Evolutionary conservation across 2,797 vertebrate species (phyloP), one percentile per base, ranked within the genome.

Genomic region (Crypturellus tataupa): DNA sequence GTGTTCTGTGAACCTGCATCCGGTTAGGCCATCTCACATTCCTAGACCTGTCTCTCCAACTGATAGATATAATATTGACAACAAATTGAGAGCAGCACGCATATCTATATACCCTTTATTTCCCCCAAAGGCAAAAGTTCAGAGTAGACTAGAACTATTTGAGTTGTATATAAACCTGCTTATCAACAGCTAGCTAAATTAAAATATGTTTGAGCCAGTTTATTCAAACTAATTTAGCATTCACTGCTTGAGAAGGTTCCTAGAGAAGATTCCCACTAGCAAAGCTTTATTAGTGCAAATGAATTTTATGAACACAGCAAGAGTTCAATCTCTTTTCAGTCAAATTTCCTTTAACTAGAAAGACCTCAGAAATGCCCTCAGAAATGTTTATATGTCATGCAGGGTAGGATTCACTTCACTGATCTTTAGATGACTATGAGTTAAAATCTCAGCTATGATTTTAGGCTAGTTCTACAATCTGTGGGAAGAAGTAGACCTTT

Each of bases 261-360:
- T 64, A 80, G 44, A 93, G 60, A 87, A 70, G 3, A 9, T 75
- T 94, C 18, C n/a, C 85, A 42, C 23, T 77, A 85, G 40, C 46
- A 69, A 75, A 92, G 33, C 16, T 90, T 80, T 90, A 35, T 93
- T 89, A 83, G 33, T 72, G 55, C 6, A 85, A 85, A 90, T 33
- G 7, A 82, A 71, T 77, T 85, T 89, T 77, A 63, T 55, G 16
- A 94, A 63, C 69, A 82, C 25, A 80, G 33, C 2, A 12, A 93
- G 46, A 94, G 17, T 73, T 5, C 13, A 85, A 55, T 55, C 11
- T 77, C 55, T 89, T 81, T 77, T 78, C 35, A 89, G 55, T 25
- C 68, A 88, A 76, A n/a, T 20, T 23, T 82, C 7, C 21, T 33
- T 85, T 87, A 87, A 85, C 33, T 46, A 71, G 68, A 83, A 94